These are phyloP conservation scores for Rhombomys opimus DNA, from an alignment of 2,113 vertebrate species.

Conservation along the genomic window DNA sequence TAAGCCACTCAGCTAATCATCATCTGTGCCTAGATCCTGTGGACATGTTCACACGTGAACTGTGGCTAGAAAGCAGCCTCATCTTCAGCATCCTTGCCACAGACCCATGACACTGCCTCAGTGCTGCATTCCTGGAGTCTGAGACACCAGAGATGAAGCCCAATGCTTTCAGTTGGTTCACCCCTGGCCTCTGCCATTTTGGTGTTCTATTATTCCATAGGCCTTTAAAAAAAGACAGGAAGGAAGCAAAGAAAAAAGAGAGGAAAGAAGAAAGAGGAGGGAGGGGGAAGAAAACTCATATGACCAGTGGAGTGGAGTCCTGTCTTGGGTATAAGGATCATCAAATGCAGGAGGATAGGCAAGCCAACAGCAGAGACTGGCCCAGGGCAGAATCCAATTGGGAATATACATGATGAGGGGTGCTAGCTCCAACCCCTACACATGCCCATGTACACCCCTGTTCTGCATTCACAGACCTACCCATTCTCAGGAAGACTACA, in stretches of 20 bases:
- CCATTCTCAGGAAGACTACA: accelerated
- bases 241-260: background rate
- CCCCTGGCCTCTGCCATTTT: background rate
- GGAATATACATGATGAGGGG: background rate
- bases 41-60: background rate
- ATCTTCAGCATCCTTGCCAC: background rate
- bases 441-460: background rate
- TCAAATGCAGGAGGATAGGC: background rate
- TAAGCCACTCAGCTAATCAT: background rate
- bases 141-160: background rate
- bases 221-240: background rate
- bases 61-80: background rate
- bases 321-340: background rate
- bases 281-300: background rate
- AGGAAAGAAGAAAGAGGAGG: accelerated
- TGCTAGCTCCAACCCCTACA: no score
- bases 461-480: background rate
- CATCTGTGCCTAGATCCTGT: background rate
- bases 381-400: background rate
- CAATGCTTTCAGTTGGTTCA: background rate
- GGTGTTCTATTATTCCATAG: background rate
- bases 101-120: background rate
- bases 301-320: background rate
- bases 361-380: background rate
- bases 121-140: background rate